These are phyloP conservation scores for Dynastes grantii DNA, from an alignment of 2,888 invertebrate genomes.

Conservation along the genomic window DNA sequence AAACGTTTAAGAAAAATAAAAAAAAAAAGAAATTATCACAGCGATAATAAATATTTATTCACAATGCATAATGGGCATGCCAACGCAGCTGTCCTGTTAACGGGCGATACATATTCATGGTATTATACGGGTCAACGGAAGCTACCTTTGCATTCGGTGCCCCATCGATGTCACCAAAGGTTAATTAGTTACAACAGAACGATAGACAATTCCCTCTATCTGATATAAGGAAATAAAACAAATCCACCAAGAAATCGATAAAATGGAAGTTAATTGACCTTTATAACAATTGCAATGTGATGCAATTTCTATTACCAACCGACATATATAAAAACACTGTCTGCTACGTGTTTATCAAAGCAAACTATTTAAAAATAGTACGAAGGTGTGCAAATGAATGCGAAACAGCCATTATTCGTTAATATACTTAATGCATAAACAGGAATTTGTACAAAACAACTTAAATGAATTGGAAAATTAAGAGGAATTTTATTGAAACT, in stretches of 20 bases:
- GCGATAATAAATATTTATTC: slow-evolving; percentile 46
- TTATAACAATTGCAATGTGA: not conserved
- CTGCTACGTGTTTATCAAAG: too few relatives aligned
- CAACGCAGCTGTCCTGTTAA: slow-evolving; percentile 51
- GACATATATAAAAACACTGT: too few relatives aligned
- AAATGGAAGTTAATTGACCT: slow-evolving; percentile 6
- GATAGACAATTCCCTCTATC: slow-evolving; percentile 26
- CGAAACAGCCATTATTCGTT: too few relatives aligned
- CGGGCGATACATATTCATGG: slow-evolving; percentile 57
- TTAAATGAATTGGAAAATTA: too few relatives aligned
- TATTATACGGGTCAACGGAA: slow-evolving; percentile 53
- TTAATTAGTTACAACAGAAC: slow-evolving; percentile 46
- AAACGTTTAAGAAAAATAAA: slow-evolving; percentile 31
- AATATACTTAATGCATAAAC: too few relatives aligned
- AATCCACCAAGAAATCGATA: not conserved
- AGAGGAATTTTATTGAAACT: too few relatives aligned
- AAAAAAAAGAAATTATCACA: slow-evolving; percentile 34
- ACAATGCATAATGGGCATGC: slow-evolving; percentile 41
- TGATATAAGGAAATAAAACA: not conserved
- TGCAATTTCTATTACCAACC: too few relatives aligned
- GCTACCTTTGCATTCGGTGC: slow-evolving; percentile 51
- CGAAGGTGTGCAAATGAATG: too few relatives aligned
- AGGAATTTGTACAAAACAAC: too few relatives aligned
- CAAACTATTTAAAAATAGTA: too few relatives aligned
- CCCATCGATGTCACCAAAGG: slow-evolving; percentile 49